phyloP scores from a whole-genome alignment of 1,140 invertebrate species.

The Panagrolaimus sp. region DNA sequence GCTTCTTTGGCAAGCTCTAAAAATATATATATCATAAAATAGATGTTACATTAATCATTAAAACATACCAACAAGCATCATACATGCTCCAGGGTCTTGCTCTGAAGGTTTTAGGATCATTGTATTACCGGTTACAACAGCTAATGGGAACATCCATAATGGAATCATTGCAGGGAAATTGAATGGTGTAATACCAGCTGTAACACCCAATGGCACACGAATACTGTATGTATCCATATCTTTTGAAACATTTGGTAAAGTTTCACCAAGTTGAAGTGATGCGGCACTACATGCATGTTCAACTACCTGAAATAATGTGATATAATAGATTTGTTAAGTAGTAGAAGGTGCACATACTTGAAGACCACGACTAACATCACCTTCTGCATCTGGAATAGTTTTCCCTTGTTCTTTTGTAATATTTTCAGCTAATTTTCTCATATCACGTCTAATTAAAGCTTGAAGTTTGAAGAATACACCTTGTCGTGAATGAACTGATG shows the following conservation, averaged over 20 bases:
- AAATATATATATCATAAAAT: too few species aligned
- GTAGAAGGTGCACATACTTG: constrained; percentile 66
- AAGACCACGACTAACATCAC: constrained; percentile 90
- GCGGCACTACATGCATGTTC: constrained; percentile 91
- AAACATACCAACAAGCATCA: constrained; percentile 88
- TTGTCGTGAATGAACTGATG: constrained; percentile 84
- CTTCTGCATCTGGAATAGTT: constrained; percentile 90
- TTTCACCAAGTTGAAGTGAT: constrained; percentile 82
- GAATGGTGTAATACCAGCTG: constrained; percentile 60
- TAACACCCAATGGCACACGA: constrained; percentile 79
- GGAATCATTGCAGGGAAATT: constrained; percentile 97
- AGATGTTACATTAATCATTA: too few species aligned
- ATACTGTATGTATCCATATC: constrained; percentile 68
- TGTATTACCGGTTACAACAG: constrained; percentile 79
- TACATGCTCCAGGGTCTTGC: constrained; percentile 87
- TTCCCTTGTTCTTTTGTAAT: constrained; percentile 96
- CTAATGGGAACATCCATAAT: constrained; percentile 94
- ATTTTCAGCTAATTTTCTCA: constrained; percentile 79
- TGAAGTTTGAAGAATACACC: constrained; percentile 90
- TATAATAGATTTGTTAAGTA: background rate
- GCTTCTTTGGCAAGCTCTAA: constrained; percentile 73
- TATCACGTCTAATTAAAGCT: constrained; percentile 68
- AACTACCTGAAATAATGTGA: constrained; percentile 77
- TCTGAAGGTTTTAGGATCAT: constrained; percentile 80
- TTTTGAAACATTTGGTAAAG: constrained; percentile 68